phyloP scores from a whole-genome alignment of 2,888 invertebrate species.

The Metallyticus violacea region DNA sequence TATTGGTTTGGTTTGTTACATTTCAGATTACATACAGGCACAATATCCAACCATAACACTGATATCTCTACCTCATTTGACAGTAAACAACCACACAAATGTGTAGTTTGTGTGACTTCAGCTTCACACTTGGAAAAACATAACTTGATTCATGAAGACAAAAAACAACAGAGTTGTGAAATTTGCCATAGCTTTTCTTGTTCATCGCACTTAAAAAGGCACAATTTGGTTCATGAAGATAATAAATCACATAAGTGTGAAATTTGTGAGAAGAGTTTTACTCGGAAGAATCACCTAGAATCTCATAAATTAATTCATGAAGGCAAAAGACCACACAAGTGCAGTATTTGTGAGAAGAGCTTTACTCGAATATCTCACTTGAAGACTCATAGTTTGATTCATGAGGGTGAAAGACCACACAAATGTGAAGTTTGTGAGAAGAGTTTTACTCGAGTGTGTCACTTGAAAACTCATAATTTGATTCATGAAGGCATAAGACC shows the following conservation, averaged over 20 bases:
- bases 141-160: not conserved
- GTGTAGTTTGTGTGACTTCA: not conserved
- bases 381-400: not conserved
- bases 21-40: too few species aligned
- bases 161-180: not conserved
- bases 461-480: not conserved
- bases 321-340: not conserved
- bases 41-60: too few species aligned
- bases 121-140: not conserved
- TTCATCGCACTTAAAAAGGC: not conserved
- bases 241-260: not conserved
- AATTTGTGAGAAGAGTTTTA: not conserved
- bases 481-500: not conserved
- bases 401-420: not conserved
- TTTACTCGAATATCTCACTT: not conserved
- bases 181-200: not conserved
- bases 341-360: not conserved
- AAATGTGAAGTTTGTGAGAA: not conserved
- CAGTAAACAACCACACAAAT: not conserved
- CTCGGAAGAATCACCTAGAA: not conserved
- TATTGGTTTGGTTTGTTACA: too few species aligned
- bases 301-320: not conserved
- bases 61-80: too few species aligned
- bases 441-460: not conserved
- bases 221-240: not conserved